Base-by-base conservation (phyloP, 2,888 invertebrate species). In the Phyto melanocephala region DNA sequence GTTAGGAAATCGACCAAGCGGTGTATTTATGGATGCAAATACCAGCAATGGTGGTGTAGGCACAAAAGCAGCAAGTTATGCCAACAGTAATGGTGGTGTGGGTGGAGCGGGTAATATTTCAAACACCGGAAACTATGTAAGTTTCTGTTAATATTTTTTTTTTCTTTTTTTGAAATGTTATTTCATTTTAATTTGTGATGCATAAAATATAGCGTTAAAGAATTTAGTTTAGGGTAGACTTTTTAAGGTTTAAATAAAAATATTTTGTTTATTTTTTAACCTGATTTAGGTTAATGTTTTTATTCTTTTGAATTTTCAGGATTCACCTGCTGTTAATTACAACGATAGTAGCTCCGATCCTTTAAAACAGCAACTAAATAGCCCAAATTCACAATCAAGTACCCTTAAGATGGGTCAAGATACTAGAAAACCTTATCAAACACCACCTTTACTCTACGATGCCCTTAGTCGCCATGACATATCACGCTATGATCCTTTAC, bases 361-460 rank as follows among this genome's bases (percentile, higher is more conserved):
- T 17, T 85, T 84, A n/a, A 86, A 85, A 37, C 80, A 87, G 42
- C 89, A 90, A 71, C 86, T 90, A 74, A 90, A 88, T 60, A 90
- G 89, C 54, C 89, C 91, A 80, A 90, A 91, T 65, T 90, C 91
- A 47, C 90, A 90, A 84, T 90, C 91, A 40, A 91, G 90, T 78
- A 91, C 91, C 0, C 85, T 91, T 17, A 91, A 90, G 83, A 87
- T 90, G 67, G 89, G 88, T 60, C 88, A 88, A 40, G 91, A 91
- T 82, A 84, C 85, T 5, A 86, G 88, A 65, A 90, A 90, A 84
- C 85, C 86, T 28, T 90, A 90, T 77, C 90, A 89, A 83, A 84
- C 86, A 11, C 87, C 88, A n/a, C 89, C 90, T 17, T 85, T 90
- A 5, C 87, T 91, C 2, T 91, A 91, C 79, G 91, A 91, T 83